Percentiles rank a stretch among this genome's conserved stretches.
Evolutionary conservation across 1,140 invertebrate genomes (phyloP).

Genomic region (Neuroterus valhalla): DNA sequence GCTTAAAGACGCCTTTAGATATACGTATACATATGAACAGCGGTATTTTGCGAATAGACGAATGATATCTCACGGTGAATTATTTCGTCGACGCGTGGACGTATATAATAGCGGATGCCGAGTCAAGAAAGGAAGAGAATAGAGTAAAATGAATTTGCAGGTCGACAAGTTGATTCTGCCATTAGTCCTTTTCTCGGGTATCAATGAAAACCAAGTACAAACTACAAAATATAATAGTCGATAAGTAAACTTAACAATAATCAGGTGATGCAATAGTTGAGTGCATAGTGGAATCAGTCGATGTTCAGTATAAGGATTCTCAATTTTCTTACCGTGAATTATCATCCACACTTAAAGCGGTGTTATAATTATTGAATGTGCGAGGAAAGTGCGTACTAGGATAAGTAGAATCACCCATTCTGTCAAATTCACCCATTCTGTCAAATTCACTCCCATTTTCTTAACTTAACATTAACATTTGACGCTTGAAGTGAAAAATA

Average conservation of each 20-base stretch:
- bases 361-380: background rate
- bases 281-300: slow-evolving; percentile 51
- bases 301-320: slow-evolving; percentile 43
- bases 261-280: slow-evolving; percentile 67
- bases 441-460: background rate
- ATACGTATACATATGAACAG: slow-evolving; percentile 46
- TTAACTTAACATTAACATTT: background rate
- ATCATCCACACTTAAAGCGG: background rate
- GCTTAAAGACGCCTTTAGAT: slow-evolving; percentile 53
- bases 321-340: background rate
- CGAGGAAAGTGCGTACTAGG: background rate
- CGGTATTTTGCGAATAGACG: slow-evolving; percentile 46
- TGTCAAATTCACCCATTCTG: background rate
- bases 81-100: slow-evolving; percentile 42
- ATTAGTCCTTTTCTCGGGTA: slow-evolving; percentile 68
- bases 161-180: slow-evolving; percentile 34
- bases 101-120: slow-evolving; percentile 36
- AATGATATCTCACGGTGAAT: slow-evolving; percentile 48
- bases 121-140: slow-evolving; percentile 40
- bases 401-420: background rate
- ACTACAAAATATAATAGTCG: slow-evolving; percentile 73
- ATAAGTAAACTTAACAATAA: slow-evolving; percentile 64
- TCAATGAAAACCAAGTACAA: slow-evolving; percentile 72
- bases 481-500: background rate
- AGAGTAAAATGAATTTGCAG: slow-evolving; percentile 30